Evolutionary conservation across 2,113 vertebrate genomes (phyloP), one percentile per base, ranked within the genome.

Genomic region (Chelonoidis abingdonii): DNA sequence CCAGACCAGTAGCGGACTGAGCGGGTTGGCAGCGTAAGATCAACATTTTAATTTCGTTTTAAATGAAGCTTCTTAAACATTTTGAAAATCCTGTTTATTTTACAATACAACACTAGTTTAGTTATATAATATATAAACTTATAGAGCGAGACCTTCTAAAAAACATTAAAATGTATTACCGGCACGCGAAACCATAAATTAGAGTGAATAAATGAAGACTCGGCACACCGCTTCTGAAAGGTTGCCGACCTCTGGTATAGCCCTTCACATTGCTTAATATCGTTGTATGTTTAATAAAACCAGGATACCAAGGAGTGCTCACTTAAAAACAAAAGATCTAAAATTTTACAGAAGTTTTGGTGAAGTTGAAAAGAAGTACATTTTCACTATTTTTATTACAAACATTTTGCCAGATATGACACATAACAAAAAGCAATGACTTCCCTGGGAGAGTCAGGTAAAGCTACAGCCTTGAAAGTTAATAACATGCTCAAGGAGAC

Each of bases 361-460:
- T 86, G 4, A 4, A 22, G 0, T 2, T 83, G 3, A 83, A 88
- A 52, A 10, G 24, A 86, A 50, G 2, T 0, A 3, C 17, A 49
- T 3, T 88, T 93, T 54, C 17, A 35, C 3, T 50, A 27, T 75
- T 88, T 90, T 84, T 8, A 9, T 41, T 72, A 44, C 1, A 83
- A 83, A 25, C 59, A 47, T 1, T 13, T 6, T 31, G 25, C 1
- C 59, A 25, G 1, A 56, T 1, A 53, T 83, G 56, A 78, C 44
- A 11, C 3, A 17, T 22, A 22, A 52, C 50, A 3, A 89, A 13
- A 1, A 83, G 2, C 24, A 88, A 83, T 16, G 2, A 9, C 1
- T 0, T 35, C 76, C 5, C 8, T n/a, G 81, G 78, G n/a, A 31
- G 47, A 62, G 35, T 21, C 8, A 10, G 38, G 8, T 44, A 25